phyloP scores from a whole-genome alignment of 2,888 invertebrate genomes.

The Argyra leucocephala region DNA sequence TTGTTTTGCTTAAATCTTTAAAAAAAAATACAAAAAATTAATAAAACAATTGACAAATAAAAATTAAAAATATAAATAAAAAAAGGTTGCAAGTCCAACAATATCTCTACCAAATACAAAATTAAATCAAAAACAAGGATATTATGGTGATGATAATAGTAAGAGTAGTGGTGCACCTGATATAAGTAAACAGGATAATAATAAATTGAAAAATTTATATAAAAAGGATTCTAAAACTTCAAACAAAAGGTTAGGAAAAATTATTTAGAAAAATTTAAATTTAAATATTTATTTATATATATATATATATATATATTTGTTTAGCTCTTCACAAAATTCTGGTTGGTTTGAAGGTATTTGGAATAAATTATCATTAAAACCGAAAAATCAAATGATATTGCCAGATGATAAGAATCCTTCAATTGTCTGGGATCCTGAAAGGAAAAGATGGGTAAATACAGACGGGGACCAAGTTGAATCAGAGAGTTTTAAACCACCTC shows the following conservation, averaged over 20 bases:
- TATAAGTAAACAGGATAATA: slow-evolving; percentile 13
- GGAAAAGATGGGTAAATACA: slow-evolving; percentile 76
- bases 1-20: not conserved
- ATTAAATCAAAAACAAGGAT: slow-evolving; percentile 34
- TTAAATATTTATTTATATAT: slow-evolving; percentile 7
- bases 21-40: not conserved
- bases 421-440: slow-evolving; percentile 87
- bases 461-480: slow-evolving; percentile 58
- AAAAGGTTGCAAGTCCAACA: slow-evolving; percentile 39
- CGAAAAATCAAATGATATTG: slow-evolving; percentile 90
- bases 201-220: slow-evolving; percentile 10
- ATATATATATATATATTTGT: not conserved
- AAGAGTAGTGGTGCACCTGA: slow-evolving; percentile 24
- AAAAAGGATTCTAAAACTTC: slow-evolving; percentile 14
- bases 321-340: slow-evolving; percentile 30
- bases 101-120: slow-evolving; percentile 51
- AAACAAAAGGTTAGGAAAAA: slow-evolving; percentile 16
- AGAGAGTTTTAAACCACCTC: slow-evolving; percentile 54
- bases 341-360: slow-evolving; percentile 85
- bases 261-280: not conserved
- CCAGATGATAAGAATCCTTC: slow-evolving; percentile 90
- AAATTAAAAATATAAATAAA: not conserved
- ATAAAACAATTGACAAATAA: not conserved
- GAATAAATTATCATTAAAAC: slow-evolving; percentile 69
- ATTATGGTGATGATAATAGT: slow-evolving; percentile 28